Evolutionary conservation across 2,888 invertebrate species (phyloP), one percentile per base, ranked within the genome.

Genomic region (Cyclophora punctaria): DNA sequence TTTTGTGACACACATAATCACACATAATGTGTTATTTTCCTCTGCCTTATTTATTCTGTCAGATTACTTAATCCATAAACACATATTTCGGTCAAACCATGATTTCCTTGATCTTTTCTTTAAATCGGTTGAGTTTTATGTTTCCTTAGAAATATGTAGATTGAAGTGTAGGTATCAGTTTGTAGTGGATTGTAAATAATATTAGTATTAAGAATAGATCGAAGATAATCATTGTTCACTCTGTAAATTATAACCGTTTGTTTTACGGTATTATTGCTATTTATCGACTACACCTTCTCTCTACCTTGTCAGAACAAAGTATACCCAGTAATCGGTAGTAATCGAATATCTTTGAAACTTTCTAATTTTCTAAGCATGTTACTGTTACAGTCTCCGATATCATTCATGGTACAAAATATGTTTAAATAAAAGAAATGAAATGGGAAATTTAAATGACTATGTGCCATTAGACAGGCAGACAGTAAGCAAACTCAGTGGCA

Each of bases 81-180:
- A 20, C 20, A 20, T 20, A 20, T 20, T 20, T 20, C 20, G 44
- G 20, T 69, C 52, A 51, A 63, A 76, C 82, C 83, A 85, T 86
- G 85, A 84, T 86, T 83, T 77, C 80, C 83, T 86, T 84, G 83
- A 85, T 86, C 85, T 83, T 79, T 75, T 85, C 84, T 83, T 84
- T 70, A 49, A 55, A 57, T 48, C 46, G 40, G 47, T 49, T 44
- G 20, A 20, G 20, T 20, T 20, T 20, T 20, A 20, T 20, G 20
- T 20, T 20, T 20, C 20, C 20, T 20, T 48, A 48, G 49, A 51
- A 56, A 58, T 59, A 63, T 63, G 57, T 41, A n/a, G 60, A 60
- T 57, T 61, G 58, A 59, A 50, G 62, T 57, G 51, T 56, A n/a
- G n/a, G n/a, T n/a, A 62, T 59, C 37, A 56, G 48, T 57, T 20